Evolutionary conservation across 2,888 invertebrate species (phyloP), one percentile per base, ranked within the genome.

Genomic region (Polyommatus iphigenia): DNA sequence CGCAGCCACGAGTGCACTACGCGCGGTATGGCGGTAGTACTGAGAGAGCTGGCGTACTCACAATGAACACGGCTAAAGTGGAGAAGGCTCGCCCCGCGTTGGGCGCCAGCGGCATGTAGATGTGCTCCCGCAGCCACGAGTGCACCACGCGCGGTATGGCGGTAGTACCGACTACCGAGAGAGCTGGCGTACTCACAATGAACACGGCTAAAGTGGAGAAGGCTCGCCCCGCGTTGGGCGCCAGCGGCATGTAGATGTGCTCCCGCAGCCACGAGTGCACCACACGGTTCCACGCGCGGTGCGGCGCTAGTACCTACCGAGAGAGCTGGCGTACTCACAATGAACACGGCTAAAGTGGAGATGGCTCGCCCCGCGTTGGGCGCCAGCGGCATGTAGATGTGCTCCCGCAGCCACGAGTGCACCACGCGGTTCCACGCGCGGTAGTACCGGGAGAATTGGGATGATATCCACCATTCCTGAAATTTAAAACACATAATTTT

Each of bases 361-460:
- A 88, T 24, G 0, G 84, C 82, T 1, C 91, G 86, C 7, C 93
- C 92, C 1, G 84, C 79, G n/a, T 78, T 80, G 13, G 91, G 92
- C 2, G 89, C 94, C 10, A 94, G 84, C 72, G 98, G 98, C 84
- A 96, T 96, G 90, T 98, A 98, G 79, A 99, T 95, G 89, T 99
- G 98, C 5, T 96, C 96, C 84, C 98, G 97, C 0, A 99, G 94
- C 99, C 99, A 99, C 83, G 98, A 98, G 87, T 99, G 97, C 0
- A 99, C 98, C 0, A 99, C 96, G 20, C 98, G 95, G 89, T 99
- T 99, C 99, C 99, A 99, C 5, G 97, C 97, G n/a, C 98, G 96
- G 89, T 98, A 99, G 89, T 96, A 99, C 18, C 94, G 95, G 0
- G 96, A 96, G 89, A 96, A 98, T n/a, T 96, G 96, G 0, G 96